Evolutionary conservation across 2,113 vertebrate species (phyloP).

Genomic region (Stomatorhinus ivindoensis): DNA sequence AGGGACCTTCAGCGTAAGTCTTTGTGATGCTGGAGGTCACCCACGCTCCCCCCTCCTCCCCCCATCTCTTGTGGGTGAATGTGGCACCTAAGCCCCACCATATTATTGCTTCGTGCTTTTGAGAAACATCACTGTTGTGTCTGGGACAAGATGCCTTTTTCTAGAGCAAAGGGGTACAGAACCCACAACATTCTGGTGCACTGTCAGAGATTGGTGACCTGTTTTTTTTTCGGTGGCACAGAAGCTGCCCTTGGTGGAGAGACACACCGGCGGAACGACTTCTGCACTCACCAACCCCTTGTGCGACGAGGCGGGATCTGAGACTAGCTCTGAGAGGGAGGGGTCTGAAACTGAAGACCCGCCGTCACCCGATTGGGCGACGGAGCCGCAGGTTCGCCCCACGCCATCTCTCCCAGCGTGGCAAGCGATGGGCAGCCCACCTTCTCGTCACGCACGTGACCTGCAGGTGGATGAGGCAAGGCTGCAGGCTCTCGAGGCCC

Average conservation of each 20-base stretch:
- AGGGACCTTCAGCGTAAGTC: conserved; percentile 20
- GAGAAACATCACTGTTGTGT: neutral
- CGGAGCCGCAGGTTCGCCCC: conserved; percentile 7
- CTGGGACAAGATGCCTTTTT: neutral
- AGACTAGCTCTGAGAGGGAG: conserved; percentile 11
- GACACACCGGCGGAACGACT: conserved; percentile 49
- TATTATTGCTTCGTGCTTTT: neutral
- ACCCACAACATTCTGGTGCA: neutral
- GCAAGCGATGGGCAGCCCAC: neutral
- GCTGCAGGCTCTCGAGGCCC: conserved; percentile 55
- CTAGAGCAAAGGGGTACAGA: neutral
- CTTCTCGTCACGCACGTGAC: neutral
- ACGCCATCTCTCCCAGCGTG: neutral
- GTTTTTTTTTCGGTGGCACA: conserved; percentile 30
- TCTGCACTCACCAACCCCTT: neutral
- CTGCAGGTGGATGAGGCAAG: conserved; percentile 46
- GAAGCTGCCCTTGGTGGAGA: conserved; percentile 59
- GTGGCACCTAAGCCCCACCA: neutral
- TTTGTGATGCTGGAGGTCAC: neutral
- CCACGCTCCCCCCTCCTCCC: neutral
- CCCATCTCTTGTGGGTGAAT: neutral
- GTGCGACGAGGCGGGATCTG: conserved; percentile 25
- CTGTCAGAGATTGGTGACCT: neutral
- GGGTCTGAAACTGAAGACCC: neutral
- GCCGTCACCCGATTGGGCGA: neutral